Evolutionary conservation across 2,888 invertebrate genomes (phyloP), one percentile per base, ranked within the genome.

Genomic region (Spodoptera picta): DNA sequence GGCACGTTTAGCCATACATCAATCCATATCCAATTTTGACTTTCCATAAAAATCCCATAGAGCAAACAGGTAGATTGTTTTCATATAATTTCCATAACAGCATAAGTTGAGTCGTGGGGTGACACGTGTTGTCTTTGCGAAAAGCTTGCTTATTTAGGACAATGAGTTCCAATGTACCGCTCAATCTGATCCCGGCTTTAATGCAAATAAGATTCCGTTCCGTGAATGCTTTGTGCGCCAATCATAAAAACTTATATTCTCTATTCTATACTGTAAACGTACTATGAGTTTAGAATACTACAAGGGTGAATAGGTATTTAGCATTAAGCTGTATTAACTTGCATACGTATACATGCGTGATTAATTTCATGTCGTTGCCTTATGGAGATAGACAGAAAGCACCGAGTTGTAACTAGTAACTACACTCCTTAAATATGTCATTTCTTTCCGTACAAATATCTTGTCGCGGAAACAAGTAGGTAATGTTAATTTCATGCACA

Each of bases 81-180:
- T 81, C 69, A 53, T 81, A 80, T 75, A 69, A 83, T 84, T 75
- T 76, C 71, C 78, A 78, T 75, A 75, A 56, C 44, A n/a, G 51
- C 45, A n/a, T 49, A 59, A 62, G 55, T 69, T 7, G 55, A 19
- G 49, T 59, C 42, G 31, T 53, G 66, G 48, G 42, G 63, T 60
- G 68, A 60, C 62, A 70, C 69, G 23, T 75, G 77, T 78, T 79
- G 77, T 77, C 68, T 76, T 79, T 79, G 65, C 42, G 68, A 59
- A 48, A 41, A 71, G 66, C 52, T 68, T 81, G 87, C 83, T 87
- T 87, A 77, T 82, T 85, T 87, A 87, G 87, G 87, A 83, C 82
- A 73, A 75, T 71, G 77, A 73, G 69, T 57, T 59, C 60, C 67
- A 60, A 7, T 65, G 73, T 80, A 82, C 75, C 62, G 78, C 79